phyloP scores from a whole-genome alignment of 2,797 vertebrate genomes.

The Chloroceryle amazona region DNA sequence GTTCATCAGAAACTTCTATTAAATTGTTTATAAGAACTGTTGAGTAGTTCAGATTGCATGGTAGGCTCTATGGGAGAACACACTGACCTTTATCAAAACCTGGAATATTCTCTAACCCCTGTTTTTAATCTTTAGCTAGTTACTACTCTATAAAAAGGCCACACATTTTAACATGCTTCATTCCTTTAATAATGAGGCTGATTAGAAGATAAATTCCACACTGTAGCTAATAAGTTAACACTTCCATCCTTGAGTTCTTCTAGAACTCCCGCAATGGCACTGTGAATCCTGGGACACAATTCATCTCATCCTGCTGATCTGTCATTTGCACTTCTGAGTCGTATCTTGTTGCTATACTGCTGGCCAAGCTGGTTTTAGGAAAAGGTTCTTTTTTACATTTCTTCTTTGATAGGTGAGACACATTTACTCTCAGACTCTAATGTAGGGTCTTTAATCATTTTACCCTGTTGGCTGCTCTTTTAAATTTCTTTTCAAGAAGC shows the following conservation, averaged over 20 bases:
- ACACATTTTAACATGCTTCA: neutral
- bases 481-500: neutral
- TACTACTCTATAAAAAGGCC: neutral
- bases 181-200: neutral
- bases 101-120: neutral
- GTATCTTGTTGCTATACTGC: neutral
- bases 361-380: neutral
- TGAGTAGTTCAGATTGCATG: neutral
- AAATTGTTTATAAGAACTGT: neutral
- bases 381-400: neutral
- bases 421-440: neutral
- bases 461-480: neutral
- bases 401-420: neutral
- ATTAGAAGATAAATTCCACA: neutral
- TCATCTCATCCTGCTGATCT: neutral
- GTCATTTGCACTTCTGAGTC: slow-evolving; percentile 2
- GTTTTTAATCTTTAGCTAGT: neutral
- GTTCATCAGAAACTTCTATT: neutral
- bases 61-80: neutral
- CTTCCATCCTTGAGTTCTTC: neutral
- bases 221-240: neutral
- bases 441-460: neutral
- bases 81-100: neutral
- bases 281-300: neutral
- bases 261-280: neutral